A percentile compares a stretch with the other conserved stretches of the same genome.
Conservation (phyloP, 2,113 vertebrate genomes). For the Phodopus roborovskii region DNA sequence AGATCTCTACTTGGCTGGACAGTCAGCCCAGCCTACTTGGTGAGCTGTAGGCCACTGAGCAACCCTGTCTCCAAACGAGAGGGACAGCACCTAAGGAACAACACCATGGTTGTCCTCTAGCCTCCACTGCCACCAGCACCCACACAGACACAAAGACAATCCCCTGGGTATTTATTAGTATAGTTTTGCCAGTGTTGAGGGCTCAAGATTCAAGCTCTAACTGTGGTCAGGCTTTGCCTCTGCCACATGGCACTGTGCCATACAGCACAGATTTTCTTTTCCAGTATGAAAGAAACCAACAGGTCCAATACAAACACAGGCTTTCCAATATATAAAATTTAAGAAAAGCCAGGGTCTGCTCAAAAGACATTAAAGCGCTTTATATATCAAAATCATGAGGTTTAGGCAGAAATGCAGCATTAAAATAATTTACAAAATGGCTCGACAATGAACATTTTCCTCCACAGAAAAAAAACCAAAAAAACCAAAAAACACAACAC, state of each 20-base stretch:
- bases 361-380: slow-evolving; percentile 76
- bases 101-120: background rate
- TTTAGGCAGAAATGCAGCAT: slow-evolving; percentile 78
- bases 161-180: slow-evolving; percentile 30
- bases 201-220: slow-evolving; percentile 56
- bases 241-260: slow-evolving; percentile 64
- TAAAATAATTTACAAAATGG: slow-evolving; percentile 87
- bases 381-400: slow-evolving; percentile 81
- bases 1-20: background rate
- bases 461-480: slow-evolving; percentile 79
- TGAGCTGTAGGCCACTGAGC: background rate
- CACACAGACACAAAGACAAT: background rate
- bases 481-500: slow-evolving; percentile 67
- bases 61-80: background rate
- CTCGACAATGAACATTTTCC: slow-evolving; percentile 84
- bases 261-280: slow-evolving; percentile 63
- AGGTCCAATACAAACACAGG: slow-evolving; percentile 78
- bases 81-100: background rate
- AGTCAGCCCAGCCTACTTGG: background rate
- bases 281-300: slow-evolving; percentile 76
- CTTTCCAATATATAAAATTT: slow-evolving; percentile 78
- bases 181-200: background rate
- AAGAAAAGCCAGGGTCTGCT: slow-evolving; percentile 76
- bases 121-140: background rate
- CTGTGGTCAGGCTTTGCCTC: slow-evolving; percentile 54